Conservation (phyloP, 2,797 vertebrate genomes). For the Eidolon dupreanum region DNA sequence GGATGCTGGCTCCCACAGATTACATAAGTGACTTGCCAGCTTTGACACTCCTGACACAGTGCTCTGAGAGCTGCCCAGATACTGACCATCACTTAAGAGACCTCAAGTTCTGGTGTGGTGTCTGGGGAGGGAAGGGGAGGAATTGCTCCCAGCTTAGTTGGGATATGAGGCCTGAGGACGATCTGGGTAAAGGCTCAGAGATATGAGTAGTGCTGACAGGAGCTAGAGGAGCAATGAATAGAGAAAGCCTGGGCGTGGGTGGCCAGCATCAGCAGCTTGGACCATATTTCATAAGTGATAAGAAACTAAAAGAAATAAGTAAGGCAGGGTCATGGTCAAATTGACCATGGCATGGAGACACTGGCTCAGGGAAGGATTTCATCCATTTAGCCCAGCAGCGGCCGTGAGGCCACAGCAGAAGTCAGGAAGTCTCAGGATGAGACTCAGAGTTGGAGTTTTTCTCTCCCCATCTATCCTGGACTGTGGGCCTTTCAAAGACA, state of each 20-base stretch:
- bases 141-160: no score
- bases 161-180: background rate
- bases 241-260: background rate
- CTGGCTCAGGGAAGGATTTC: background rate
- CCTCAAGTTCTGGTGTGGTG: background rate
- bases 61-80: background rate
- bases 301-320: background rate
- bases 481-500: background rate
- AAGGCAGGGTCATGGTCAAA: conserved; percentile 15
- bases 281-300: background rate
- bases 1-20: background rate
- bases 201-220: background rate
- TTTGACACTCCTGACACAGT: rapidly evolving
- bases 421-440: background rate
- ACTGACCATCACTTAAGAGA: background rate
- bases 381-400: rapidly evolving
- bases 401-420: background rate
- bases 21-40: background rate
- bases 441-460: background rate
- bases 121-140: no score
- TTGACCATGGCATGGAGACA: background rate
- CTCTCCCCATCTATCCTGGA: background rate
- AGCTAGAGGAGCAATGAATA: background rate
- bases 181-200: background rate
- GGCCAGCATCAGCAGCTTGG: background rate